These are phyloP conservation scores for Orbicella faveolata DNA, from an alignment of 64 coral and sea anemone genomes.

Conservation along the genomic window DNA sequence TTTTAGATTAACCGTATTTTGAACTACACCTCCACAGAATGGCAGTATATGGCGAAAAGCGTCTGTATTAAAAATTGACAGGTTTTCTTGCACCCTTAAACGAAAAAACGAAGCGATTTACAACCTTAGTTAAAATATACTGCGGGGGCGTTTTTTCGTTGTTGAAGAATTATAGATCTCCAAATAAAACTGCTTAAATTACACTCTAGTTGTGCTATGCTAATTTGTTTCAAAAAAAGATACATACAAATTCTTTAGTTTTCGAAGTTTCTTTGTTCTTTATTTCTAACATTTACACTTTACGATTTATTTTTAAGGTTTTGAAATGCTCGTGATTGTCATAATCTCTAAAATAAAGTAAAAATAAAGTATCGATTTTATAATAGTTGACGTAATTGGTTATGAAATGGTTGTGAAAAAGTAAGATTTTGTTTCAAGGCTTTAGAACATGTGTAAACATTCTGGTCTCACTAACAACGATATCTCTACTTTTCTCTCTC, in stretches of 20 bases:
- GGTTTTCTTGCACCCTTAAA: not conserved
- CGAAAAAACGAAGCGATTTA: not conserved
- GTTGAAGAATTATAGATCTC: not conserved
- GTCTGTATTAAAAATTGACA: not conserved
- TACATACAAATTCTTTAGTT: not conserved
- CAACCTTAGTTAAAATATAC: not conserved
- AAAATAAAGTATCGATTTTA: not conserved
- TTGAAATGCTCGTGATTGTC: too few relatives aligned
- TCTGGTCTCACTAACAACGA: not conserved
- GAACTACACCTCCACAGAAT: not conserved
- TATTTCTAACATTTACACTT: not conserved
- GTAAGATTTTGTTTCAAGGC: not conserved
- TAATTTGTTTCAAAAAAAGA: not conserved
- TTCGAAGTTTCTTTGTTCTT: conserved; percentile 2
- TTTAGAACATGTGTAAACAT: not conserved
- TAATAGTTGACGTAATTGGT: not conserved
- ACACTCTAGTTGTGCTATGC: not conserved
- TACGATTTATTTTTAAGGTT: too few relatives aligned
- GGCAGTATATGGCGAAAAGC: not conserved
- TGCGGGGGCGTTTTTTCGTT: not conserved
- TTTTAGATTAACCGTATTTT: not conserved
- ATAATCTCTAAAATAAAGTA: too few relatives aligned
- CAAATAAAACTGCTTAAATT: not conserved
- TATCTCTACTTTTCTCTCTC: not conserved
- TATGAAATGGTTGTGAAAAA: not conserved